Evolutionary conservation across 2,888 invertebrate species (phyloP).

Genomic region (Homarus gammarus): DNA sequence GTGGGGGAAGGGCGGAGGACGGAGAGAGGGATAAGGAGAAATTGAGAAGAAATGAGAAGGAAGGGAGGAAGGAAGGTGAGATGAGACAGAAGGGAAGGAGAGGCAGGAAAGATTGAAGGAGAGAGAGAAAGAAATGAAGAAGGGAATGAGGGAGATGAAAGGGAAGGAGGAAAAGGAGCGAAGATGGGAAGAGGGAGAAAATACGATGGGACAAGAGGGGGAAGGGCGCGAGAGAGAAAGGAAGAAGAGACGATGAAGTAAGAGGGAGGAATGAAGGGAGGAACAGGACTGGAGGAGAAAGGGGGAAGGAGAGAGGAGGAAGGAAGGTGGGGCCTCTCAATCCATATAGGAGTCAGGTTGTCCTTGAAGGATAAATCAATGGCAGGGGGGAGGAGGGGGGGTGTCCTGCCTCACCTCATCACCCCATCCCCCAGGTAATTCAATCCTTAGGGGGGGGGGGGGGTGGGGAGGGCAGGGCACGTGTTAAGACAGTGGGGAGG

Average conservation of each 20-base stretch:
- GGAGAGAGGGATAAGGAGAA: background rate
- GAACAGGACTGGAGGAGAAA: background rate
- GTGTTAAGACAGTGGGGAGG: too few species aligned
- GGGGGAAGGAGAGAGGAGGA: background rate
- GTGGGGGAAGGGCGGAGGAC: background rate
- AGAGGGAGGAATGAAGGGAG: too few species aligned
- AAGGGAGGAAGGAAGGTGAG: background rate
- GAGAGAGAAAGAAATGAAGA: background rate
- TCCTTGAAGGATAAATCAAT: background rate
- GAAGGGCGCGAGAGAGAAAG: too few species aligned
- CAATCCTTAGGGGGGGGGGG: background rate
- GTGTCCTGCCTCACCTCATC: background rate
- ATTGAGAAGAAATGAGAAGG: too few species aligned
- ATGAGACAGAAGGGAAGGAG: too few species aligned
- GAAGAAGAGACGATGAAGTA: too few species aligned
- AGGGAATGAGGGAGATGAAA: background rate
- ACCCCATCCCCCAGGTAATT: background rate
- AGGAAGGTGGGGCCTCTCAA: background rate
- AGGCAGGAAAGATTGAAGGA: too few species aligned
- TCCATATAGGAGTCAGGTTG: background rate
- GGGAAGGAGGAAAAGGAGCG: background rate
- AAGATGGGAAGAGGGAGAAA: too few species aligned
- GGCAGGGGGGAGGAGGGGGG: background rate
- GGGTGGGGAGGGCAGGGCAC: background rate
- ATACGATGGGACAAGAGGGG: too few species aligned